A percentile compares a stretch with the other conserved stretches of the same genome.
Conservation (phyloP, 2,797 vertebrate genomes). For the Liparis tanakae region DNA sequence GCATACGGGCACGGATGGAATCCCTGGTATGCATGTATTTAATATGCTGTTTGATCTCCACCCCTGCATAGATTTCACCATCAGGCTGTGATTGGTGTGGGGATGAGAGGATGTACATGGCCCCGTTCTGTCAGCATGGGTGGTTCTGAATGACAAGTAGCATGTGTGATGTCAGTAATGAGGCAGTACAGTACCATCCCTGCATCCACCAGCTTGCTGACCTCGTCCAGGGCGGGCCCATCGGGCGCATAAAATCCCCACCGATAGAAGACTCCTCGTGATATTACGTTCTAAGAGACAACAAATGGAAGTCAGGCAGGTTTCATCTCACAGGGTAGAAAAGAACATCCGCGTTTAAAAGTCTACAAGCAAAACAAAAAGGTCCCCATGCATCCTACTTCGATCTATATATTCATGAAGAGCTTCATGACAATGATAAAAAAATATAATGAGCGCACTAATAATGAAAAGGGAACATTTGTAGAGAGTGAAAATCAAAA, state of each 20-base stretch:
- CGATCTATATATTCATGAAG: background rate
- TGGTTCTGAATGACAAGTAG: slow-evolving; percentile 26
- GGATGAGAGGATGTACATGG: slow-evolving; percentile 42
- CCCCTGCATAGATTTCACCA: slow-evolving; percentile 20
- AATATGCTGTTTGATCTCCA: slow-evolving; percentile 19
- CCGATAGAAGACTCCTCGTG: slow-evolving; percentile 91
- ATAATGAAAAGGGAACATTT: background rate
- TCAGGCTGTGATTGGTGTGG: slow-evolving; percentile 26
- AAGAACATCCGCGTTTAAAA: background rate
- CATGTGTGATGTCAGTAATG: slow-evolving; percentile 24
- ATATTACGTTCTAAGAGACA: slow-evolving; percentile 83
- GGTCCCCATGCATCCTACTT: no score
- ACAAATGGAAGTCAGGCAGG: slow-evolving; percentile 11
- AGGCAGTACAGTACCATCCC: slow-evolving; percentile 82
- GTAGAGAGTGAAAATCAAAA: background rate
- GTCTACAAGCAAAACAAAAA: background rate
- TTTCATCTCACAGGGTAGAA: background rate
- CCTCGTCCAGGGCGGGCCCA: slow-evolving; percentile 87
- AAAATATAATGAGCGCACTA: background rate
- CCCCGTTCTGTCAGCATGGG: slow-evolving; percentile 6
- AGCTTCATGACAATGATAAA: background rate
- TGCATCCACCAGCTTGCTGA: slow-evolving; percentile 86
- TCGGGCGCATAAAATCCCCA: slow-evolving; percentile 92
- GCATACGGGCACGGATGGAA: slow-evolving; percentile 54
- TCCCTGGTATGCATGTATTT: slow-evolving; percentile 54